phyloP scores from a whole-genome alignment of 2,113 vertebrate genomes.

The Leucoraja erinaceus region DNA sequence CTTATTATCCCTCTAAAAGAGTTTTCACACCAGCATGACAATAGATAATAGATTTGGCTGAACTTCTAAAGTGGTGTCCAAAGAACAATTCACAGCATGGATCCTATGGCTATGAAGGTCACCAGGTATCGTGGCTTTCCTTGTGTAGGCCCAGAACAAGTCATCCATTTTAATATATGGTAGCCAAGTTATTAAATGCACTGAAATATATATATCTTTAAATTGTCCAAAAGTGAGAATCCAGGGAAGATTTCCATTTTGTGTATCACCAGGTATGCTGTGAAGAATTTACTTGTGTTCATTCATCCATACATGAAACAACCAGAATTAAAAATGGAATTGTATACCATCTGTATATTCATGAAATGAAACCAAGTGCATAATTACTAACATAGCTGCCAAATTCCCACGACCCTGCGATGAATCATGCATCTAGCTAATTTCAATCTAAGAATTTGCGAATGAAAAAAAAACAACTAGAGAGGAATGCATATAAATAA shows the following conservation, averaged over 20 bases:
- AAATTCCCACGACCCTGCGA: conserved; percentile 11
- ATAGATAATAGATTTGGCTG: background rate
- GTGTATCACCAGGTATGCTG: background rate
- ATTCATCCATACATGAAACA: background rate
- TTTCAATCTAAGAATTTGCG: conserved; percentile 22
- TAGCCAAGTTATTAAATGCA: background rate
- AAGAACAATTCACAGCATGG: background rate
- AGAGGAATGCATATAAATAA: conserved; percentile 16
- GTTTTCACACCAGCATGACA: conserved; percentile 14
- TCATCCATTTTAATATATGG: background rate
- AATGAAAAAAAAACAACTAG: conserved; percentile 13
- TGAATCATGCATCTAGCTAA: conserved; percentile 16
- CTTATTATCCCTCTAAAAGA: conserved; percentile 21
- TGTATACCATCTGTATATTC: background rate
- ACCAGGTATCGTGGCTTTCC: background rate
- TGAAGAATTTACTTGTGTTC: background rate
- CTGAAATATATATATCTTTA: background rate
- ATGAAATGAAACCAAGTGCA: background rate
- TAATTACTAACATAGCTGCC: conserved; percentile 31
- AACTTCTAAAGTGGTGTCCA: background rate
- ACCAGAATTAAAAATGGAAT: conserved; percentile 12
- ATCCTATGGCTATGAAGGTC: background rate
- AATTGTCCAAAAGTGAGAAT: background rate
- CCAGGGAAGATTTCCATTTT: background rate
- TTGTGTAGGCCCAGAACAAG: background rate